These are phyloP conservation scores for Nymphalis polychloros DNA, from an alignment of 2,888 invertebrate species.

Conservation along the genomic window DNA sequence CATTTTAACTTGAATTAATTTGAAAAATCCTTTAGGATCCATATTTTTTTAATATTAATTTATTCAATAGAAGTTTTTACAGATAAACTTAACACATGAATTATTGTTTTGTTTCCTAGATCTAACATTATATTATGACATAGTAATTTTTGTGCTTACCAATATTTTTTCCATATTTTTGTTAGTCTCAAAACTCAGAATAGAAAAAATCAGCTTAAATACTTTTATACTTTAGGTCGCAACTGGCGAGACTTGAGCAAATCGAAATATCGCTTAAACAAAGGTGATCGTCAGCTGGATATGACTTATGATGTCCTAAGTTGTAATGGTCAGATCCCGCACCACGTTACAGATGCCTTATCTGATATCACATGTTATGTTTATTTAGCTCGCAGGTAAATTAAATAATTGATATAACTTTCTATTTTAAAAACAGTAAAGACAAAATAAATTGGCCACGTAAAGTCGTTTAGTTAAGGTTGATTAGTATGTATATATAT, in stretches of 20 bases:
- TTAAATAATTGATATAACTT: constrained; percentile 1
- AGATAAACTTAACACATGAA: no score
- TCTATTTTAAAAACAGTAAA: not conserved
- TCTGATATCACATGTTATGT: constrained; percentile 99
- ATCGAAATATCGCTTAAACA: constrained; percentile 97
- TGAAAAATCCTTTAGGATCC: no score
- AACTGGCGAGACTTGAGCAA: constrained; percentile 95
- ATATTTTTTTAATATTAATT: no score
- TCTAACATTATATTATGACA: no score
- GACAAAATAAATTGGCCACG: no score
- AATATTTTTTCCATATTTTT: no score
- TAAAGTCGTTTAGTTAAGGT: no score
- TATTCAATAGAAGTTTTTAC: no score
- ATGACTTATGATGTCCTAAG: constrained; percentile 88
- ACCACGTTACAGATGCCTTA: constrained; percentile 97
- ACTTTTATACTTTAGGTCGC: constrained; percentile 59
- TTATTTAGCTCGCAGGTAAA: constrained; percentile 90
- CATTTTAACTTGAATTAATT: no score
- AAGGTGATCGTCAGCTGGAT: constrained; percentile 97
- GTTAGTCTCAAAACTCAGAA: no score
- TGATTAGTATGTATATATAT: not conserved
- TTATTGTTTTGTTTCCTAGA: no score
- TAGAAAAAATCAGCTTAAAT: not conserved
- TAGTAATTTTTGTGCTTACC: no score
- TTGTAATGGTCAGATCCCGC: constrained; percentile 85